Evolutionary conservation across 1,140 invertebrate species (phyloP).

Genomic region (Cylas formicarius): DNA sequence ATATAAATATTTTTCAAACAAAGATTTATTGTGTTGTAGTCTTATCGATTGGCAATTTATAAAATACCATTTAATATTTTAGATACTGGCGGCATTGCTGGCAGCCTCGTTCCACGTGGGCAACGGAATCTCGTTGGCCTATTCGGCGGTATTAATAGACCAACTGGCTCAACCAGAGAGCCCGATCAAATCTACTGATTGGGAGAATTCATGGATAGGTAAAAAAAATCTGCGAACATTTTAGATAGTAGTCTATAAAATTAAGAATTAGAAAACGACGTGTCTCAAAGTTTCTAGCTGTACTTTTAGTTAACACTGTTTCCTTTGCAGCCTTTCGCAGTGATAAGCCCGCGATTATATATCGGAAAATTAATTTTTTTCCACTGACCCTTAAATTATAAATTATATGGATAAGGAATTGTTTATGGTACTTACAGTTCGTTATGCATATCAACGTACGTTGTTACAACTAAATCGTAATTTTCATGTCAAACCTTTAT

Average conservation of each 20-base stretch:
- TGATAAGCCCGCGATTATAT: not conserved
- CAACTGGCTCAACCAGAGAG: conserved; percentile 43
- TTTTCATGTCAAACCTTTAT: too few species aligned
- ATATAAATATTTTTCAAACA: too few species aligned
- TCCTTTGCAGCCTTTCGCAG: too few species aligned
- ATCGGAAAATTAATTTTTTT: not conserved
- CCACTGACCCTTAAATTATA: conserved; percentile 1
- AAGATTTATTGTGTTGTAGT: too few species aligned
- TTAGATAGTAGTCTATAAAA: not conserved
- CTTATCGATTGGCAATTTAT: not conserved
- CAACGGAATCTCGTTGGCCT: conserved; percentile 50
- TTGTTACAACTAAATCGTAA: too few species aligned
- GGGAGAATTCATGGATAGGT: conserved; percentile 49
- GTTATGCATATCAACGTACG: too few species aligned
- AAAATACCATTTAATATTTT: conserved; percentile 4
- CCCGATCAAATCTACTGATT: conserved; percentile 40
- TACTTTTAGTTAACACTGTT: too few species aligned
- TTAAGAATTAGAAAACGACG: not conserved
- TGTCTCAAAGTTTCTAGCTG: too few species aligned
- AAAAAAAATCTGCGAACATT: too few species aligned
- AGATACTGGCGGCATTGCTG: conserved; percentile 48
- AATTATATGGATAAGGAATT: not conserved
- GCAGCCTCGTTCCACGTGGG: conserved; percentile 50
- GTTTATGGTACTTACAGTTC: not conserved
- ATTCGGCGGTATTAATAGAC: conserved; percentile 51